A percentile compares a stretch with the other conserved stretches of the same genome.
Conservation (phyloP, 2,888 invertebrate species). For the Scaptomyza parva region DNA sequence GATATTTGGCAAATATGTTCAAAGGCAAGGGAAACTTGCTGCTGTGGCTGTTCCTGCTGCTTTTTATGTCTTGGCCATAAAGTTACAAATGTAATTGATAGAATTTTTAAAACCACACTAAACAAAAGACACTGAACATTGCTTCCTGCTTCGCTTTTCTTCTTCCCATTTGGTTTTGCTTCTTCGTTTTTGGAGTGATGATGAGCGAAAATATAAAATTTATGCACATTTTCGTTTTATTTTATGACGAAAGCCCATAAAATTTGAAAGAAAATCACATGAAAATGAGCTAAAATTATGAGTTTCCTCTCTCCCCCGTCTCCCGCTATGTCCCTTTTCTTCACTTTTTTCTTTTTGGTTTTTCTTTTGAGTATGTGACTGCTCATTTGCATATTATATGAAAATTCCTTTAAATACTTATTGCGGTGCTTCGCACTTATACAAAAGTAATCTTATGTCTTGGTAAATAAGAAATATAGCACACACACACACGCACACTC, state of each 20-base stretch:
- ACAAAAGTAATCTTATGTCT: slow-evolving; percentile 70
- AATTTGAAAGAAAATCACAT: slow-evolving; percentile 76
- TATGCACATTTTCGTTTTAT: slow-evolving; percentile 74
- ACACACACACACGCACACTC: slow-evolving; percentile 11
- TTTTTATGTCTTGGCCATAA: slow-evolving; percentile 65
- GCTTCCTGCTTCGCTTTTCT: background rate
- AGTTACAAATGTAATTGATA: slow-evolving; percentile 77
- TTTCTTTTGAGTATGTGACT: slow-evolving; percentile 24
- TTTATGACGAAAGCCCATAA: slow-evolving; percentile 75
- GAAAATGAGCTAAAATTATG: slow-evolving; percentile 55
- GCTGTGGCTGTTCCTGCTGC: slow-evolving; percentile 29
- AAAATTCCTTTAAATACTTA: slow-evolving; percentile 79
- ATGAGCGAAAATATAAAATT: slow-evolving; percentile 61
- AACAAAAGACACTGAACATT: slow-evolving; percentile 34
- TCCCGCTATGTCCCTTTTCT: background rate
- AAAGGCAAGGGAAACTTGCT: slow-evolving; percentile 4
- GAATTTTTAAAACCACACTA: slow-evolving; percentile 72
- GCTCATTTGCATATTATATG: slow-evolving; percentile 76
- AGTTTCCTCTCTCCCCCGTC: slow-evolving; percentile 5
- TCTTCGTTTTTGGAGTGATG: slow-evolving; percentile 28
- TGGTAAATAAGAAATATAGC: slow-evolving; percentile 45
- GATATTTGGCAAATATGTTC: slow-evolving; percentile 32
- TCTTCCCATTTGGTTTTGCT: background rate
- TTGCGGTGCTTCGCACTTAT: slow-evolving; percentile 69
- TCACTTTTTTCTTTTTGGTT: slow-evolving; percentile 1